Conservation (phyloP, 2,113 vertebrate species). For the Xenotilapia caudafasciata region DNA sequence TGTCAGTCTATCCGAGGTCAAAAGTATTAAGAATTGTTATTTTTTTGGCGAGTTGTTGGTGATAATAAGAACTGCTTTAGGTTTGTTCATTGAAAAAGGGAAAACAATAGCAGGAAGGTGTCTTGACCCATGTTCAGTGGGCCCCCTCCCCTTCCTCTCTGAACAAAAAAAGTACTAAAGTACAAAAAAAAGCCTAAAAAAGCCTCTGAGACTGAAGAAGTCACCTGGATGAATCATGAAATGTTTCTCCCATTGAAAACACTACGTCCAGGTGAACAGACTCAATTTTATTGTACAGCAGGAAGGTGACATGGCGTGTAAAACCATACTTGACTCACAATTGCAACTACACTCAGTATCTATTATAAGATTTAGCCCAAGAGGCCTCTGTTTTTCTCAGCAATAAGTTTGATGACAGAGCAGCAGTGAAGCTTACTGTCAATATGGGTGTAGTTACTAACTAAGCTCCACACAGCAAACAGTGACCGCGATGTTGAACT, state of each 20-base stretch:
- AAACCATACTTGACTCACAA: not conserved
- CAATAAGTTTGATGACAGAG: not conserved
- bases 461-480: not conserved
- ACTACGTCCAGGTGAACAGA: not conserved
- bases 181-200: not conserved
- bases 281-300: not conserved
- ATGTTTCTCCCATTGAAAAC: not conserved
- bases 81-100: not conserved
- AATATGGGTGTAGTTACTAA: not conserved
- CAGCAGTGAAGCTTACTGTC: not conserved
- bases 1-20: not conserved
- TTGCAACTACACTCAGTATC: not conserved
- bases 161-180: not conserved
- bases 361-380: not conserved
- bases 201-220: not conserved
- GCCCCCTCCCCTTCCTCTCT: not conserved
- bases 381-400: not conserved
- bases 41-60: not conserved
- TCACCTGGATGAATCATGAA: not conserved
- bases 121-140: fast-evolving
- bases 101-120: not conserved
- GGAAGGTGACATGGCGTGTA: fast-evolving
- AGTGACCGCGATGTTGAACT: not conserved
- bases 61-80: not conserved
- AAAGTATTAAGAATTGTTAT: not conserved